Base-by-base conservation (phyloP, 2,888 invertebrate species). In the Ellobium chinense region DNA sequence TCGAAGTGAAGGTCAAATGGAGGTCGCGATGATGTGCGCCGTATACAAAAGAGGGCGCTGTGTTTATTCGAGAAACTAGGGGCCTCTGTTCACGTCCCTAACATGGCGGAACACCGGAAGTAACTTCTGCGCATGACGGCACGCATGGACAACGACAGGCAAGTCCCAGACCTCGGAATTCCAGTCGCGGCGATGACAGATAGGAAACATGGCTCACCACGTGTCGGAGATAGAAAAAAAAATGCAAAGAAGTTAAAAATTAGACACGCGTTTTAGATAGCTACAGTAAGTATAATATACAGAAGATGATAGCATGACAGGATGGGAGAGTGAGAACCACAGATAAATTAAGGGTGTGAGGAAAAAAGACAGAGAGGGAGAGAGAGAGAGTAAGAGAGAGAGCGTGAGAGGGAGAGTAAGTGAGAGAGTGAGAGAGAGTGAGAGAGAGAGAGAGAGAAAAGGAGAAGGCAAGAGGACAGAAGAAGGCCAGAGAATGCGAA, bases 81-180 rank as follows among this genome's bases (percentile, higher is more conserved):
- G 34, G 65, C 1, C 39, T 4, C 24, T 24, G 58, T n/a, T 58
- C 58, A 9, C 24, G 12, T 24, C 60, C 34, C 36, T 46, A 36
- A 36, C 72, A 18, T 24, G 72, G 36, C 27, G 37, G 24, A 60
- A 56, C 56, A 76, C 74, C 74, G 74, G 74, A 74, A 74, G 74
- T 74, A 1, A n/a, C 63, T 27, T 74, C 62, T 74, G 62, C 63
- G 46, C 74, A 39, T 46, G 76, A 54, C 56, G 76, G 36, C 56
- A 54, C 46, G 65, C 66, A 65, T 76, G 76, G 65, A 56, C 66
- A 76, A 56, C 36, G 76, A 76, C 76, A 76, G 76, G 76, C 76
- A 76, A 34, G 27, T 34, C 34, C 76, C 76, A 76, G 76, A 66
- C 36, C 31, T 46, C 24, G 2, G 14, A 62, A n/a, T 12, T n/a